phyloP scores from a whole-genome alignment of 2,888 invertebrate genomes.

The Agrenia bidenticulata region DNA sequence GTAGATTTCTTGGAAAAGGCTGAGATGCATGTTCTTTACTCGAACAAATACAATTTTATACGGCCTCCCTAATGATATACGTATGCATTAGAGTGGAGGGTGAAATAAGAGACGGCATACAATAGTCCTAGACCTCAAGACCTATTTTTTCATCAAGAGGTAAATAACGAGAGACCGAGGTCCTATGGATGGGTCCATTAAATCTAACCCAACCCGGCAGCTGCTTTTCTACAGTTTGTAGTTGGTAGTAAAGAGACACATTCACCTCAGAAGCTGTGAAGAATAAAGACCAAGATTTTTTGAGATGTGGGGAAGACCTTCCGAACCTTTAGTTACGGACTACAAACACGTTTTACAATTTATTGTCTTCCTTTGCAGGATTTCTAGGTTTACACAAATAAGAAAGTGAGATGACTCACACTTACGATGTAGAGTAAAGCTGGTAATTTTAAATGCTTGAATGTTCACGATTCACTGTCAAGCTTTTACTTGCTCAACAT shows the following conservation, averaged over 20 bases:
- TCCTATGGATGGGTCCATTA: slow-evolving; percentile 12
- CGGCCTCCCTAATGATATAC: not conserved
- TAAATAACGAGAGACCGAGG: slow-evolving; percentile 11
- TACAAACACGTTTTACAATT: slow-evolving; percentile 37
- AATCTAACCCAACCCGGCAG: slow-evolving; percentile 11
- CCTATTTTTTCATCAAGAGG: slow-evolving; percentile 22
- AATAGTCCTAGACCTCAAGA: slow-evolving; percentile 4
- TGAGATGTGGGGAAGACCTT: slow-evolving; percentile 16
- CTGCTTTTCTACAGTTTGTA: too few relatives aligned
- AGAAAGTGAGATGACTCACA: slow-evolving; percentile 3
- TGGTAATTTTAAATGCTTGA: not conserved
- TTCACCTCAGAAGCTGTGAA: not conserved
- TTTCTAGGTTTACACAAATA: slow-evolving; percentile 1
- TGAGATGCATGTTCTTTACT: too few relatives aligned
- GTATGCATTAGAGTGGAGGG: not conserved
- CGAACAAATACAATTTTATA: not conserved
- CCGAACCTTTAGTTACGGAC: slow-evolving; percentile 29
- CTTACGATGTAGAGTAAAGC: not conserved
- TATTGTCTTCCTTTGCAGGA: slow-evolving; percentile 24
- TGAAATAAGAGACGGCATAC: slow-evolving; percentile 9
- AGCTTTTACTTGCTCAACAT: not conserved
- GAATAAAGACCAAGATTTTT: not conserved
- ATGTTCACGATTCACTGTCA: not conserved
- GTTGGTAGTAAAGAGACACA: slow-evolving; percentile 4
- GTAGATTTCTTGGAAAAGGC: too few relatives aligned